Evolutionary conservation across 1,140 invertebrate species (phyloP), one percentile per base, ranked within the genome.

Genomic region (Drosophila sulfurigaster): DNA sequence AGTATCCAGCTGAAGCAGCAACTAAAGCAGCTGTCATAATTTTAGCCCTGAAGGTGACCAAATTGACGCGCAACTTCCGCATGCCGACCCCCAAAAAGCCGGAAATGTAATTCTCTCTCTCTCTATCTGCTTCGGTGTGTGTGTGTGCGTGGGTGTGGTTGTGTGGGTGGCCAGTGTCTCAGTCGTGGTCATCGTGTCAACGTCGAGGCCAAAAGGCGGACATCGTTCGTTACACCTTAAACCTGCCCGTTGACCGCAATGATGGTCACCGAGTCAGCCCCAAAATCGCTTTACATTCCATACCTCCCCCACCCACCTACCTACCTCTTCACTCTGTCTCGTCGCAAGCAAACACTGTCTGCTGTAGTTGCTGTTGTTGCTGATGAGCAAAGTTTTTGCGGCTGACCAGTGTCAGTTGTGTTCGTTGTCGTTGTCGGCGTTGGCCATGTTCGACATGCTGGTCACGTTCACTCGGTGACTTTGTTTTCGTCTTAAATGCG

Each of bases 401-500:
- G 68, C 79, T 77, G 71, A 70, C 78, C 83, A 78, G 64, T 82
- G 82, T 56, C 82, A 82, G 71, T 63, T 82, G 79, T 48, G 81
- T 59, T 45, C 52, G 20, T 30, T 48, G 15, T 43, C 43, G 32
- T 16, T 63, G 51, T 43, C 15, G 43, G 51, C 20, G 56, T 60
- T 74, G 49, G 20, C n/a, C 71, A 69, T 65, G 63, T 52, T 56
- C 35, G 54, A 69, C 63, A 82, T 89, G 85, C 85, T 43, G 80
- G 81, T 82, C 83, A 88, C 83, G 83, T 89, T 71, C 85, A 59
- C 75, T 69, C 64, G 77, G 85, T 88, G 83, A 88, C 85, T 88
- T 88, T 88, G 83, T 83, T 83, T 88, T 89, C 85, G 83, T 88
- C 85, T 87, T 88, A 89, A 88, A 88, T 88, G 78, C 81, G 78